Base-by-base conservation (phyloP, 2,113 vertebrate genomes). In the Patagioenas fasciata region DNA sequence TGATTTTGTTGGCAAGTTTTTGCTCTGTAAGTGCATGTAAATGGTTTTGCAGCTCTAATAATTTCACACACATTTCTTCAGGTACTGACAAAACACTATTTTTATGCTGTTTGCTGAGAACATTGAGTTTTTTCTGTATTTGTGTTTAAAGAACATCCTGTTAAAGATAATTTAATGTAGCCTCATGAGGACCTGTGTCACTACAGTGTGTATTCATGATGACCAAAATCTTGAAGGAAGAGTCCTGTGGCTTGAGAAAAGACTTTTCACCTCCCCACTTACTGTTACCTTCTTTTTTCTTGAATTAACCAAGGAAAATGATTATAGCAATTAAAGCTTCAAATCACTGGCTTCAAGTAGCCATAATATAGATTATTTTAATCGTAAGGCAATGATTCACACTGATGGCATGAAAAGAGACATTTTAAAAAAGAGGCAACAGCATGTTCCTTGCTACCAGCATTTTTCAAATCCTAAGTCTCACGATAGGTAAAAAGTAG, bases 61-160 rank as follows among this genome's bases (percentile, higher is more conserved):
- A 40, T 86, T 96, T 96, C 79, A 85, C 40, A 93, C 13, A n/a
- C 32, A 15, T 89, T 97, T 97, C 77, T 95, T 95, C 50, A 74
- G 69, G 51, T 95, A 56, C 40, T 95, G 89, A 26, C 40, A 78
- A 96, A 95, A 48, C 82, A 38, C 51, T 89, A 78, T 72, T 56
- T 87, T 95, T 95, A 47, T 79, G 5, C 4, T 77, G 47, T 69
- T 78, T 85, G 28, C 54, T 31, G 58, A 73, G n/a, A 31, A 20
- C 34, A 50, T 77, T 44, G 23, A 5, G 54, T 80, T 89, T 80
- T 74, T 94, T 12, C 83, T 91, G 82, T 89, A 57, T 62, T 84
- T 67, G 9, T 93, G 4, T 81, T 79, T 50, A 31, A 80, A 53
- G 25, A 85, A 24, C 54, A 13, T 51, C 17, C 6, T 89, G 48